Evolutionary conservation across 2,113 vertebrate genomes (phyloP).

Genomic region (Gobius niger): DNA sequence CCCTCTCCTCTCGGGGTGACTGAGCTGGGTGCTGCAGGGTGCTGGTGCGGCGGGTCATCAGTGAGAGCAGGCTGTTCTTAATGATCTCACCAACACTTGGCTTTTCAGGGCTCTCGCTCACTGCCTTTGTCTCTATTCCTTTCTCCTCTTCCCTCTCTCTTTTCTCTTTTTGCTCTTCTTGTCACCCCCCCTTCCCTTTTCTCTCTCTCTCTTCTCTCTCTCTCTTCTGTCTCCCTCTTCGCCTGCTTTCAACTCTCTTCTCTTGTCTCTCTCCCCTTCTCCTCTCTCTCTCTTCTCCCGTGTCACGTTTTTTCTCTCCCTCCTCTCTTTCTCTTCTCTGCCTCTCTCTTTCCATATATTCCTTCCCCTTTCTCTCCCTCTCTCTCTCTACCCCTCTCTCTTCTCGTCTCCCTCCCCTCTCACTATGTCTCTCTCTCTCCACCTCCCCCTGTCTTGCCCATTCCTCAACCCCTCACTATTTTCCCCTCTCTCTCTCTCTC

Average conservation of each 20-base stretch:
- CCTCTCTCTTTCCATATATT: neutral
- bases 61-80: too few relatives aligned
- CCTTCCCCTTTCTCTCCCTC: neutral
- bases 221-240: slow-evolving; percentile 49
- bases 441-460: neutral
- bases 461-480: too few relatives aligned
- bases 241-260: slow-evolving; percentile 46
- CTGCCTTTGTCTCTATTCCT: too few relatives aligned
- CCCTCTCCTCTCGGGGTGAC: too few relatives aligned
- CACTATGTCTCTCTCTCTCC: neutral
- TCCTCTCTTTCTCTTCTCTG: neutral
- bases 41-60: too few relatives aligned
- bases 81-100: too few relatives aligned
- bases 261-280: slow-evolving; percentile 30
- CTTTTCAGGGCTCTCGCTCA: too few relatives aligned
- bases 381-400: neutral
- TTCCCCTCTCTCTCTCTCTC: neutral
- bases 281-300: neutral
- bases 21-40: too few relatives aligned
- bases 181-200: neutral
- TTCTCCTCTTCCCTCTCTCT: too few relatives aligned
- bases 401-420: too few relatives aligned
- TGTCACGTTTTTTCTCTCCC: neutral
- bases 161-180: too few relatives aligned
- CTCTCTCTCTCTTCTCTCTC: slow-evolving; percentile 35